Conservation (phyloP, 2,113 vertebrate species). For the Cygnus buccinator region DNA sequence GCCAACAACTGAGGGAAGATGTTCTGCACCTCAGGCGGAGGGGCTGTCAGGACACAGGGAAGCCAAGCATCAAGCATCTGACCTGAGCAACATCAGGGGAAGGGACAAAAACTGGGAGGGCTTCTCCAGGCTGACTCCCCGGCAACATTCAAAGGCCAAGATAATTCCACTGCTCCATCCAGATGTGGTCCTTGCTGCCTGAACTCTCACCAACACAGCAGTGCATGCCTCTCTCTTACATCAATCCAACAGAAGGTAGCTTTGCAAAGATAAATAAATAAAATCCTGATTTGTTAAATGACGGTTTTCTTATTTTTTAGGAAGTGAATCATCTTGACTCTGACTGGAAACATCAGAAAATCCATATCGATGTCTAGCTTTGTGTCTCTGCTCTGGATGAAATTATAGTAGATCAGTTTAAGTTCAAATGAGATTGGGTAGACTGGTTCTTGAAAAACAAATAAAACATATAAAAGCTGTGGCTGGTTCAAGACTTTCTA, state of each 20-base stretch:
- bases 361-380: not conserved
- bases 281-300: not conserved
- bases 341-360: slow-evolving; percentile 17
- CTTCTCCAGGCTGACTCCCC: not conserved
- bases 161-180: not conserved
- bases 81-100: not conserved
- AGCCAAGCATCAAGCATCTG: not conserved
- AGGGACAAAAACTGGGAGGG: not conserved
- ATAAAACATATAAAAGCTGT: not conserved
- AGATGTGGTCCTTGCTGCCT: not conserved
- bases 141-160: not conserved
- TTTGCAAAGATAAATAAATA: not conserved
- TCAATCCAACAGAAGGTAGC: not conserved
- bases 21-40: not conserved
- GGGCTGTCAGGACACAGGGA: not conserved
- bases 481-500: not conserved
- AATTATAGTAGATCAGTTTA: not conserved
- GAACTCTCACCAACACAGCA: not conserved
- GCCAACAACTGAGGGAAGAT: not conserved
- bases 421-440: not conserved
- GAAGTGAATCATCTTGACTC: not conserved
- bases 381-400: not conserved
- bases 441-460: not conserved
- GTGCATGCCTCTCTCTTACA: not conserved
- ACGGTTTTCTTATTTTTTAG: not conserved